Conservation (phyloP, 2,797 vertebrate genomes). For the Characodon lateralis region DNA sequence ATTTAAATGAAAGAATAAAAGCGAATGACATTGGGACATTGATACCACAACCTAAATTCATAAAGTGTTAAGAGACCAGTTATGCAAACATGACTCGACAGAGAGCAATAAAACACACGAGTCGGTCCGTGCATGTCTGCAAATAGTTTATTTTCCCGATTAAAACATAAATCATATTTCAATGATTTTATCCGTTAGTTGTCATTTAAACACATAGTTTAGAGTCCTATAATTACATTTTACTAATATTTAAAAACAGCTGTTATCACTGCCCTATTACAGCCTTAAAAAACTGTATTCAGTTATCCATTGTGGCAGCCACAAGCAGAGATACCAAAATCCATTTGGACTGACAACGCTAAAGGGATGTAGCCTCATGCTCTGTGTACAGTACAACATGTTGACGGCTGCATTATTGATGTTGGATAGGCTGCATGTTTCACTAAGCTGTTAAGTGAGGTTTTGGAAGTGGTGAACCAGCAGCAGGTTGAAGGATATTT, state of each 20-base stretch:
- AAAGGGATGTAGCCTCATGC: conserved; percentile 42
- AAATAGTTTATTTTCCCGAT: conserved; percentile 1
- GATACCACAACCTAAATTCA: background rate
- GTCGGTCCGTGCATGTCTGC: background rate
- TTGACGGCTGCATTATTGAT: conserved; percentile 69
- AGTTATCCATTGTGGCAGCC: conserved; percentile 27
- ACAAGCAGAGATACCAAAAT: conserved; percentile 49
- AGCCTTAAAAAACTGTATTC: conserved; percentile 42
- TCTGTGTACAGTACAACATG: conserved; percentile 45
- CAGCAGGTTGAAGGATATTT: conserved; percentile 21
- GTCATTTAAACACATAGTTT: background rate
- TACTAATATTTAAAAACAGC: conserved; percentile 19
- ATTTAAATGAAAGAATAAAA: conserved; percentile 34
- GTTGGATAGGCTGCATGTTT: conserved; percentile 26
- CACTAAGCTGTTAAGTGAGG: conserved; percentile 28
- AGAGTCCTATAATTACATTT: background rate
- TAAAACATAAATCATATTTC: background rate
- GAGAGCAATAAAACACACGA: conserved; percentile 20
- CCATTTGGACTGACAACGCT: conserved; percentile 55
- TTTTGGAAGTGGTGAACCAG: conserved; percentile 12
- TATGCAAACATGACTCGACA: conserved; percentile 30
- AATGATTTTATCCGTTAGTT: conserved; percentile 9
- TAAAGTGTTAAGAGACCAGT: background rate
- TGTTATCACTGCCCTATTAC: conserved; percentile 14
- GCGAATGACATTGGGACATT: conserved; percentile 27